Base-by-base conservation (phyloP, 2,113 vertebrate genomes). In the Pangasianodon gigas region DNA sequence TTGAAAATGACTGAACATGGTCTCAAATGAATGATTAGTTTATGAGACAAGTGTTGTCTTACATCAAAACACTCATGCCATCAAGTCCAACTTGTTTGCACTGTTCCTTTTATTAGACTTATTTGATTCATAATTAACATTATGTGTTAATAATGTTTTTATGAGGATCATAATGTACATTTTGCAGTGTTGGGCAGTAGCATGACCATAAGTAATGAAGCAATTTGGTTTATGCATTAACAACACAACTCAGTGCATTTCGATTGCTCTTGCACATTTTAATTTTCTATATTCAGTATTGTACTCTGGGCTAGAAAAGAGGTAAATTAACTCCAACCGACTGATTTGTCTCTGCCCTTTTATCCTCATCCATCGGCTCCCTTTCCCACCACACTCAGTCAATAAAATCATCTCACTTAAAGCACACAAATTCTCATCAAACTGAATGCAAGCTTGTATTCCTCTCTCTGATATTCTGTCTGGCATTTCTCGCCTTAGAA, bases 401-500 rank as follows among this genome's bases (percentile, higher is more conserved):
- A 86, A 82, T 92, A 90, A 81, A 89, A 87, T 90, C 93, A 94
- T 94, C 92, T 90, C 89, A 93, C 92, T 91, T 48, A 91, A 87
- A 94, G 91, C 92, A 85, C 87, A 67, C 52, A 37, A 90, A 81
- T 46, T 88, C 79, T 88, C 90, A 91, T 92, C 86, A 85, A 77
- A 86, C 80, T 88, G 48, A 86, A 90, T 86, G 82, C 87, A 90
- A 85, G 77, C 91, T 88, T 85, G 16, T 37, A 87, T 92, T 88
- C 24, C 87, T 90, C 92, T 92, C 89, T 91, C 89, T 94, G 95
- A 94, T 94, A 95, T 92, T 94, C 87, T 92, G 89, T 93, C 93
- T 84, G 88, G 48, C 48, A 92, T 60, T 60, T 60, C 6, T 60
- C 58, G 19, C 19, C 6, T 90, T 88, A 93, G 94, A 95, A 95